Evolutionary conservation across 1,140 invertebrate species (phyloP), one percentile per base, ranked within the genome.

Genomic region (Metopolophium dirhodum): DNA sequence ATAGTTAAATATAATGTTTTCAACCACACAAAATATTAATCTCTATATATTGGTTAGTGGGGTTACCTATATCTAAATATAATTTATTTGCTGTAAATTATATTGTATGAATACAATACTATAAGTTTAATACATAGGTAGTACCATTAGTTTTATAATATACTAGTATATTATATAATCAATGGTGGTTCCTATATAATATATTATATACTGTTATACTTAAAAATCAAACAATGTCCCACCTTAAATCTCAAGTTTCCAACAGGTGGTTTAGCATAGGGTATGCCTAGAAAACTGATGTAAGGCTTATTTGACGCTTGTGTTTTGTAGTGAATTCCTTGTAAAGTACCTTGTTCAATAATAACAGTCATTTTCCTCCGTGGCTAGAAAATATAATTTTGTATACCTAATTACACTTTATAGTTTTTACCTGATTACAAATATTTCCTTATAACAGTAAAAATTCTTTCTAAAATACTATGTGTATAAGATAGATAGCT

Each of bases 231-330:
- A 68, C 4, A 68, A 68, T 18, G 4, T 51, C n/a, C 57, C 57
- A 94, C 94, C 94, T 94, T 94, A 47, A 94, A 94, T 93, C 94
- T 93, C 22, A 94, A 93, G 2, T 91, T 41, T 7, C 94, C 93
- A 47, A 94, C 89, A 35, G 94, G 94, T 37, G 94, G 94, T 51
- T 94, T 85, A 54, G 94, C 94, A 82, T 94, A 94, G 22, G 94
- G 94, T 77, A 94, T 93, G 47, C 94, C 94, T 91, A 90, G 91
- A 93, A 94, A 94, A 49, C 93, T 90, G 83, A 93, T 89, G 41
- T 87, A 94, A 26, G 68, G 47, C 54, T 93, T 94, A 47, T 85
- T 88, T 61, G 93, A 93, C 54, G 77, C 82, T 26, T 9, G 89
- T 68, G 93, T 93, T 41, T 91, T 89, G 37, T 89, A 41, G 1